Evolutionary conservation across 2,113 vertebrate genomes (phyloP).

Genomic region (Mesocricetus auratus): DNA sequence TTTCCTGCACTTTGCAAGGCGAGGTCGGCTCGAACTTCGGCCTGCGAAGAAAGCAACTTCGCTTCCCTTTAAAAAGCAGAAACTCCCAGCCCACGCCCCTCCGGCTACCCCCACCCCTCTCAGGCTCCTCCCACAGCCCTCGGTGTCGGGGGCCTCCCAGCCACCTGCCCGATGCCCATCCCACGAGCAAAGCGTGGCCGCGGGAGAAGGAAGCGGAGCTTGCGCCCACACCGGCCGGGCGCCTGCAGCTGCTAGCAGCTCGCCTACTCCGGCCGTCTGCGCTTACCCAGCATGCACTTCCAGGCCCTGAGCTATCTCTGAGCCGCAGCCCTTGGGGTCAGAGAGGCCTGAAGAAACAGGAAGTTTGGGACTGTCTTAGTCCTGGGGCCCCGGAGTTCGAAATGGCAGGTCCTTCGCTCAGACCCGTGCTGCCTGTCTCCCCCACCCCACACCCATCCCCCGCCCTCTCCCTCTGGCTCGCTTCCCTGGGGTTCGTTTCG

Average conservation of each 20-base stretch:
- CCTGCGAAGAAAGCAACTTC: constrained; percentile 31
- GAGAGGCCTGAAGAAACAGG: constrained; percentile 82
- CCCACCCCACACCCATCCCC: background rate
- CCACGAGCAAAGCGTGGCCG: constrained; percentile 80
- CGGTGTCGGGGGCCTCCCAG: constrained; percentile 68
- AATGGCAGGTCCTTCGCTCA: constrained; percentile 47
- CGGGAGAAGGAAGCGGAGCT: constrained; percentile 69
- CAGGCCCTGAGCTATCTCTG: constrained; percentile 80
- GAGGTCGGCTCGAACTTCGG: constrained; percentile 66
- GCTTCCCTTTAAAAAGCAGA: constrained; percentile 73
- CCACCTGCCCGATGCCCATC: constrained; percentile 82
- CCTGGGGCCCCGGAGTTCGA: constrained; percentile 66
- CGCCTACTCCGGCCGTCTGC: constrained; percentile 69
- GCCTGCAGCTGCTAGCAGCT: constrained; percentile 56
- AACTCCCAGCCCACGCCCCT: constrained; percentile 62
- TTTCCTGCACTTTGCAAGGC: constrained; percentile 59
- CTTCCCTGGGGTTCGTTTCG: constrained; percentile 80
- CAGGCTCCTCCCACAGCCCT: constrained; percentile 70
- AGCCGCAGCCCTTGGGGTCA: constrained; percentile 79
- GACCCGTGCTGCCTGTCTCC: background rate
- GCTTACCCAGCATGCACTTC: constrained; percentile 84
- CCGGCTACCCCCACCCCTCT: constrained; percentile 40
- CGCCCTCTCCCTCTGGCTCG: constrained; percentile 61
- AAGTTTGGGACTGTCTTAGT: constrained; percentile 80
- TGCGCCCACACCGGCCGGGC: constrained; percentile 73